Evolutionary conservation across 2,797 vertebrate species (phyloP), one percentile per base, ranked within the genome.

Genomic region (Diplodus puntazzo): DNA sequence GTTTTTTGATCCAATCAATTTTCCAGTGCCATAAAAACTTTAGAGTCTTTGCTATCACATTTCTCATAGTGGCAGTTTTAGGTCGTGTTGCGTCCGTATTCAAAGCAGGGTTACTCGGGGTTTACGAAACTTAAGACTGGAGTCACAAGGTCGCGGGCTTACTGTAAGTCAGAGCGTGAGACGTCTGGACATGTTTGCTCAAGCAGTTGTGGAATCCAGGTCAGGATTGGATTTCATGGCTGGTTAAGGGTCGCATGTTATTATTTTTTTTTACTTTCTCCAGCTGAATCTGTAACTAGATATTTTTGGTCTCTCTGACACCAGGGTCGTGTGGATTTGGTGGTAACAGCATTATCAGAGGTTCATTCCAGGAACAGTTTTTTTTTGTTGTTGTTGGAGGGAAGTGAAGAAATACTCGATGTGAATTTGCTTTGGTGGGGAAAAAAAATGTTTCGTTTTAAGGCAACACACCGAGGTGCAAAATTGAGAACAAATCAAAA

Each of bases 71-170:
- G 55, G 21, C 21, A 43, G 27, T 54, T 12, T 63, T 21, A n/a
- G 49, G 61, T 34, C 34, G 13, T 80, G 59, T 25, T 59, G 55
- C 59, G 61, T 53, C 8, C 5, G 34, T 2, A 25, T 17, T 72
- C 39, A 68, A 49, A 63, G 52, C n/a, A 30, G 45, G 42, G 70
- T 73, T 75, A 64, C 27, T 69, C 46, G 27, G 49, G 7, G 54
- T 78, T 75, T 65, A 69, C 83, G 79, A 80, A 78, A 80, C 52
- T 20, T 73, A 43, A 84, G 48, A 82, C 71, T 49, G 8, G 57
- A 73, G 72, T 73, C 62, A 71, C 27, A 63, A 82, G 69, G 79
- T 81, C 69, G 39, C 21, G 20, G 64, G 66, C 58, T 69, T 43
- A 58, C 74, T 68, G 65, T 79, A 60, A 53, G 4, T 59, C 53